Percentiles rank a stretch among this genome's conserved stretches.
These are phyloP conservation scores for Caenorhabditis sulstoni DNA, from an alignment of 2,888 invertebrate genomes.

Conservation along the genomic window DNA sequence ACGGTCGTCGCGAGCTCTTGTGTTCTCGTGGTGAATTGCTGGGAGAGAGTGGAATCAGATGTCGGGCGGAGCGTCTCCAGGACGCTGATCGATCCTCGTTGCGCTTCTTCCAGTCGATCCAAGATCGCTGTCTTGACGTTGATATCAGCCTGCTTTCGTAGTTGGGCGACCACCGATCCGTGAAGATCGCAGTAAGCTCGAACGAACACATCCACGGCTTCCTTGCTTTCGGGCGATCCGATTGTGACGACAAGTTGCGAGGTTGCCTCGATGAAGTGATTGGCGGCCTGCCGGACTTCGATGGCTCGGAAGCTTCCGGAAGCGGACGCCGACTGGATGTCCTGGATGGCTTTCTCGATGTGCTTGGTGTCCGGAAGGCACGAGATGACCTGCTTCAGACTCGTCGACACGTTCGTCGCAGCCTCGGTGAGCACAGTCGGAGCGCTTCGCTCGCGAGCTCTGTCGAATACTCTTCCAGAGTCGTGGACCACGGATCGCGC, in stretches of 20 bases:
- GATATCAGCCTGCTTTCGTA: constrained; percentile 43
- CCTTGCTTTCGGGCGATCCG: constrained; percentile 67
- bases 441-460: constrained; percentile 71
- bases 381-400: constrained; percentile 87
- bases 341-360: constrained; percentile 89
- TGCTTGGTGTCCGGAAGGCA: constrained; percentile 94
- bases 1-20: constrained; percentile 81
- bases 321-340: constrained; percentile 83
- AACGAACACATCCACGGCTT: constrained; percentile 75
- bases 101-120: constrained; percentile 63
- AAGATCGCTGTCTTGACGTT: constrained; percentile 26
- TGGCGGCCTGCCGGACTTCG: constrained; percentile 90
- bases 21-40: constrained; percentile 67
- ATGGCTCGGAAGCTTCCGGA: constrained; percentile 85
- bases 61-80: constrained; percentile 58
- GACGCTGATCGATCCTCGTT: constrained; percentile 71
- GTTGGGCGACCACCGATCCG: constrained; percentile 67
- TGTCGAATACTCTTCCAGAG: constrained; percentile 76
- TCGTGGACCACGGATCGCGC: constrained; percentile 78
- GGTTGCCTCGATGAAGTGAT: constrained; percentile 89
- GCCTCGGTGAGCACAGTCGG: constrained; percentile 71
- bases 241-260: constrained; percentile 85
- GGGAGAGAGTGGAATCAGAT: constrained; percentile 63
- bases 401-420: constrained; percentile 80
- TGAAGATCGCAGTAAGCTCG: constrained; percentile 74